These are phyloP conservation scores for Austrofundulus limnaeus DNA, from an alignment of 2,113 vertebrate species.

Conservation along the genomic window DNA sequence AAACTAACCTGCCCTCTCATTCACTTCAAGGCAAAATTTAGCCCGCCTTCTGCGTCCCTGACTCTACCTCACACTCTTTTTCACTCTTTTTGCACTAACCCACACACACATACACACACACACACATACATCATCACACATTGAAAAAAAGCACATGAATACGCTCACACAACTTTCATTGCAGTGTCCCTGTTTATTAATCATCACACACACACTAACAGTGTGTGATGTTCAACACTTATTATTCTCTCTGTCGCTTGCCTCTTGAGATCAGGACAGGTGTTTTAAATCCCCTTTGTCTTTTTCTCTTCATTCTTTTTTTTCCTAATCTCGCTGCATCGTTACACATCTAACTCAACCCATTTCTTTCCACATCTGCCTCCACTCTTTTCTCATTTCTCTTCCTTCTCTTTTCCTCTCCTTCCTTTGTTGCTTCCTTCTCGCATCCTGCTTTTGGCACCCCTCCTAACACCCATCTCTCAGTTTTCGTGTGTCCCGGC, in stretches of 20 bases:
- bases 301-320: slow-evolving; percentile 67
- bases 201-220: slow-evolving; percentile 58
- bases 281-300: slow-evolving; percentile 66
- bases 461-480: slow-evolving; percentile 43
- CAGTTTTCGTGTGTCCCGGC: slow-evolving; percentile 95
- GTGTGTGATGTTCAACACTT: slow-evolving; percentile 69
- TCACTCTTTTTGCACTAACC: slow-evolving; percentile 76
- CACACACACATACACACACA: slow-evolving; percentile 35
- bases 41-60: slow-evolving; percentile 73
- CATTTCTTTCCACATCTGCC: slow-evolving; percentile 56
- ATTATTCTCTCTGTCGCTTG: slow-evolving; percentile 61
- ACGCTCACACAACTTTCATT: slow-evolving; percentile 69
- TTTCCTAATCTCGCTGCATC: slow-evolving; percentile 63
- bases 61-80: slow-evolving; percentile 78
- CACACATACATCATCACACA: slow-evolving; percentile 14
- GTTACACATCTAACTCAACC: slow-evolving; percentile 59
- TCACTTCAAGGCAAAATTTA: slow-evolving; percentile 80
- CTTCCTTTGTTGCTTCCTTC: slow-evolving; percentile 27
- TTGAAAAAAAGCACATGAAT: slow-evolving; percentile 33
- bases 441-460: slow-evolving; percentile 49
- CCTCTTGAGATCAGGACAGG: slow-evolving; percentile 56
- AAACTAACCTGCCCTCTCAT: slow-evolving; percentile 83
- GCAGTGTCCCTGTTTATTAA: slow-evolving; percentile 73
- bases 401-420: slow-evolving; percentile 21
- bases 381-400: slow-evolving; percentile 35